Conservation (phyloP, 1,140 invertebrate genomes). For the Chionoecetes opilio region DNA sequence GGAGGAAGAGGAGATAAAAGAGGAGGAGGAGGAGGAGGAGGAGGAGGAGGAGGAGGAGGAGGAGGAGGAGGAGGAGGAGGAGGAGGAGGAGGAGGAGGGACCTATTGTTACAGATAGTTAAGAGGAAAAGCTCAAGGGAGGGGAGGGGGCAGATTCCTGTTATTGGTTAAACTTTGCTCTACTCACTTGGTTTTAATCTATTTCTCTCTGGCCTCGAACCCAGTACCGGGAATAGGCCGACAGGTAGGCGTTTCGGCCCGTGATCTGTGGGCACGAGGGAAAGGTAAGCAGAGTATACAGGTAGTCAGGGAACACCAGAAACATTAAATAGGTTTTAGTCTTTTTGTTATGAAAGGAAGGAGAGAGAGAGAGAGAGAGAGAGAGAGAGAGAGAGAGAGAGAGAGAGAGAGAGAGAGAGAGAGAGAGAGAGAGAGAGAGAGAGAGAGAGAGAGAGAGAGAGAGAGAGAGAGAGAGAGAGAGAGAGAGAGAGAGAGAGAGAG, state of each 20-base stretch:
- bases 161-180: neutral
- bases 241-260: too few relatives aligned
- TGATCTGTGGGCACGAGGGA: too few relatives aligned
- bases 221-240: too few relatives aligned
- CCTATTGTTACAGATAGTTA: neutral
- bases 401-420: constrained; percentile 49
- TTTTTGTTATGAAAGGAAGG: neutral
- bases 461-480: constrained; percentile 32
- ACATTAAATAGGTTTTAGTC: too few relatives aligned
- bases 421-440: constrained; percentile 43
- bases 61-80: constrained; percentile 33
- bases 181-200: neutral
- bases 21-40: neutral
- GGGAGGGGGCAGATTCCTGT: neutral
- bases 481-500: constrained; percentile 39
- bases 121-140: too few relatives aligned
- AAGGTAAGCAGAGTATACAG: too few relatives aligned
- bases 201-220: neutral
- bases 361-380: constrained; percentile 21
- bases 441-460: constrained; percentile 42
- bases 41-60: neutral
- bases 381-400: constrained; percentile 10
- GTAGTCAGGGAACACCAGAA: too few relatives aligned
- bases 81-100: constrained; percentile 32
- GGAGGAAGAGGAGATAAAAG: neutral